phyloP scores from a whole-genome alignment of 2,113 vertebrate species.

The Orthonyx spaldingii region DNA sequence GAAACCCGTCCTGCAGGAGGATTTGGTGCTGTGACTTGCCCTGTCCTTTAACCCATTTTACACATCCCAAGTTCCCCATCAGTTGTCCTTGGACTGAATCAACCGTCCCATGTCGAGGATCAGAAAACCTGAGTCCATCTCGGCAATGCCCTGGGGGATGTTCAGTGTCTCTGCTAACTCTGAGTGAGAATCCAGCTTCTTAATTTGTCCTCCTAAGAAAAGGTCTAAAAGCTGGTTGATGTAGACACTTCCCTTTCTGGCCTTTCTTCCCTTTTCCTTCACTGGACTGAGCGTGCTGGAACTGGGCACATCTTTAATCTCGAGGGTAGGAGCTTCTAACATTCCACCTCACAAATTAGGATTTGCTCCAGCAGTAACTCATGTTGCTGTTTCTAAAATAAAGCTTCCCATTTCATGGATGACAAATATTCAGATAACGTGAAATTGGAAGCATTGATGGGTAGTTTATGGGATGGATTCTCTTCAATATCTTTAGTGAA shows the following conservation, averaged over 20 bases:
- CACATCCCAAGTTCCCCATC: neutral
- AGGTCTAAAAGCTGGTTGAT: neutral
- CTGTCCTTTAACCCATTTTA: neutral
- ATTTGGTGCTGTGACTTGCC: neutral
- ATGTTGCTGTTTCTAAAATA: neutral
- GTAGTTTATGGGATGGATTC: neutral
- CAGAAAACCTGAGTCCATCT: neutral
- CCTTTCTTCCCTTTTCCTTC: neutral
- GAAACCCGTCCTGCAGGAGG: neutral
- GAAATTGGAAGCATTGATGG: neutral
- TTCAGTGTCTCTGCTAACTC: neutral
- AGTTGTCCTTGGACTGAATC: neutral
- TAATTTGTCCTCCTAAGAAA: neutral
- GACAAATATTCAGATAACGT: neutral
- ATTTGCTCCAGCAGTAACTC: neutral
- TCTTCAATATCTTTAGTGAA: neutral
- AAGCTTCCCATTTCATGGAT: neutral
- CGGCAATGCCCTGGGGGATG: accelerated
- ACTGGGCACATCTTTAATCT: neutral
- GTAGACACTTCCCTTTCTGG: neutral
- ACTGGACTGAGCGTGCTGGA: neutral
- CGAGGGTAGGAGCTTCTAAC: neutral
- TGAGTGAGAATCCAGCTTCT: neutral
- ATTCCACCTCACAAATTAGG: neutral
- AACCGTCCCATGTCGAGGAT: neutral